Base-by-base conservation (phyloP, 2,797 vertebrate genomes). In the Peromyscus eremicus region DNA sequence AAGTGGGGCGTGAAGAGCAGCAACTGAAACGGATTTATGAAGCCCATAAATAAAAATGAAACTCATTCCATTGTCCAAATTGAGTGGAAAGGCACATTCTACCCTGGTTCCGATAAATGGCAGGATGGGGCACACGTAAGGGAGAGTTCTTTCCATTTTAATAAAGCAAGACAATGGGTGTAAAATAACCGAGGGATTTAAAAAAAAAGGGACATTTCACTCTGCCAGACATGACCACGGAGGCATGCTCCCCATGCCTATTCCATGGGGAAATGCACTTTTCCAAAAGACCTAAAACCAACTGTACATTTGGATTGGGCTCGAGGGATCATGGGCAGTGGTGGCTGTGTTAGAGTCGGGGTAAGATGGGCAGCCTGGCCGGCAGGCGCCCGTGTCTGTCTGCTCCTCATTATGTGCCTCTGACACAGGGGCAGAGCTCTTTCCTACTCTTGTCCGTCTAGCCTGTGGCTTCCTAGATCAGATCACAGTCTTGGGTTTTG, bases 1-100 rank as follows among this genome's bases (percentile, higher is more conserved):
- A 97, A 98, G 97, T 97, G 92, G 96, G 97, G 96, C 98, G 77
- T 98, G 97, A 96, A 97, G 94, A 96, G 93, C 97, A 97, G 98
- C 83, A 89, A 98, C 97, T 95, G 97, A 96, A 92, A 97, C 83
- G 88, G 97, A 97, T 98, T 97, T 96, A 95, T 95, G 95, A 96
- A 97, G 94, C 97, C 98, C 96, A 97, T 97, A 97, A 97, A 98
- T 97, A 98, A 98, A 97, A 98, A 97, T 97, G 97, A 97, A 98
- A 97, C 84, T 97, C 92, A 76, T 96, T 92, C 95, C 96, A 95
- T 97, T 97, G 98, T 98, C 84, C 96, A 97, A 94, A 95, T 80
- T 92, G 96, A 97, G 97, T 97, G 87, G 87, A 97, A 97, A 97
- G 92, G 95, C 96, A 97, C 96, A 77, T 37, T 94, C 94, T 91